Base-by-base conservation (phyloP, 2,113 vertebrate species). In the Sylvia atricapilla region DNA sequence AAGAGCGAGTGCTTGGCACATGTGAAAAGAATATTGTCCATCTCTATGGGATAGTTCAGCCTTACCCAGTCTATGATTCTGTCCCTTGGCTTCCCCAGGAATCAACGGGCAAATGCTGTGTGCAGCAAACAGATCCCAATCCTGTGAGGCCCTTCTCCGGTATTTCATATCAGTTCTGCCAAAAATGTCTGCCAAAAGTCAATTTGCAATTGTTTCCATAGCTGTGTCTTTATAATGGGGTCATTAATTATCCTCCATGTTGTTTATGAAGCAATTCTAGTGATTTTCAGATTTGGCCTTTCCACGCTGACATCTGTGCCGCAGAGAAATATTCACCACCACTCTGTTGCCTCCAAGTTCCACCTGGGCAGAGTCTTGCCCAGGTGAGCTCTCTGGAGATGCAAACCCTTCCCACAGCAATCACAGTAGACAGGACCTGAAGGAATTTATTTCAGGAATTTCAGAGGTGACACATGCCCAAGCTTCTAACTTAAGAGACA, bases 171-270 rank as follows among this genome's bases (percentile, higher is more conserved):
- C 50, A 46, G 30, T 28, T 93, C 43, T 92, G 88, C 63, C 79
- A 86, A 77, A 85, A 62, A 46, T 63, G 31, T n/a, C 76, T 92
- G 89, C 85, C 88, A 95, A 80, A 94, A 92, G 31, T 67, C 30
- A 59, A 47, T 62, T 84, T 88, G 39, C n/a, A 84, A 77, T 85
- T 90, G 56, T 92, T 89, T 94, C 89, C 44, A 52, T 81, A 87
- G 30, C 56, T 88, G 11, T 86, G 39, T 78, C 60, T 67, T 74
- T 64, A 64, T 70, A 87, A 84, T 11, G 22, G 44, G 7, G 19
- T 44, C 47, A 56, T 92, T 87, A 94, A 77, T 90, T 84, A 90
- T 69, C 64, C n/a, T 85, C 49, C 82, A 49, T 49, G 49, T 59
- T 90, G 80, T 77, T 92, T 92, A 69, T 3, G 2, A 63, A 88